Conservation (phyloP, 2,888 invertebrate genomes). For the Tenthredo notha region DNA sequence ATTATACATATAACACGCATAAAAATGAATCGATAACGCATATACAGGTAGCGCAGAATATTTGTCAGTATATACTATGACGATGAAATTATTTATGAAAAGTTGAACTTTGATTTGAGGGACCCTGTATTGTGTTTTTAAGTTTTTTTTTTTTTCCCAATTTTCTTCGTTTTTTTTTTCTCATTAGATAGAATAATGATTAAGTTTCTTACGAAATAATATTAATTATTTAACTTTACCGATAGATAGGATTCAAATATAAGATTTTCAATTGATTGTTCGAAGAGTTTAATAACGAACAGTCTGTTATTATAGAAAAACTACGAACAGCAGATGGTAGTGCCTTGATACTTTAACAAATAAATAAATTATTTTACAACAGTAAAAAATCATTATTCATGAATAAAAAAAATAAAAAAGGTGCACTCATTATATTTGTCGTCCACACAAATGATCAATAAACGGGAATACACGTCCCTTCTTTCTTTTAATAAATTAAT, state of each 20-base stretch:
- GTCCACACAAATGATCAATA: not conserved
- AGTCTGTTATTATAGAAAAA: conserved; percentile 47
- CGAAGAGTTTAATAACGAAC: conserved; percentile 44
- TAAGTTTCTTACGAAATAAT: conserved; percentile 54
- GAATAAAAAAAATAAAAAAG: not conserved
- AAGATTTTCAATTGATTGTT: conserved; percentile 48
- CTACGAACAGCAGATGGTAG: conserved; percentile 62
- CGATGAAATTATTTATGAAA: conserved; percentile 38
- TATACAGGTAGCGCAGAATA: conserved; percentile 44
- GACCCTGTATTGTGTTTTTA: conserved; percentile 60
- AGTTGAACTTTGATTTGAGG: conserved; percentile 57
- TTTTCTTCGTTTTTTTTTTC: conserved; percentile 31
- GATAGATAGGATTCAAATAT: conserved; percentile 59
- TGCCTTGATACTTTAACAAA: conserved; percentile 75
- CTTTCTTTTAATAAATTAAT: not conserved
- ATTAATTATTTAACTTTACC: conserved; percentile 57
- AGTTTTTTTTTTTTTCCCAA: conserved; percentile 33
- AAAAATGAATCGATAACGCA: conserved; percentile 44
- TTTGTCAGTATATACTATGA: not conserved
- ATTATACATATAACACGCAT: conserved; percentile 30
- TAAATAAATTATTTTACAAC: conserved; percentile 74
- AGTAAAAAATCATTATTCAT: conserved; percentile 34
- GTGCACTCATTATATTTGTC: not conserved
- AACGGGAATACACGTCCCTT: not conserved
- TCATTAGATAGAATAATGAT: conserved; percentile 55